Percentiles rank a stretch among this genome's conserved stretches.
Conservation (phyloP, 2,888 invertebrate genomes). For the Geotrupes spiniger region DNA sequence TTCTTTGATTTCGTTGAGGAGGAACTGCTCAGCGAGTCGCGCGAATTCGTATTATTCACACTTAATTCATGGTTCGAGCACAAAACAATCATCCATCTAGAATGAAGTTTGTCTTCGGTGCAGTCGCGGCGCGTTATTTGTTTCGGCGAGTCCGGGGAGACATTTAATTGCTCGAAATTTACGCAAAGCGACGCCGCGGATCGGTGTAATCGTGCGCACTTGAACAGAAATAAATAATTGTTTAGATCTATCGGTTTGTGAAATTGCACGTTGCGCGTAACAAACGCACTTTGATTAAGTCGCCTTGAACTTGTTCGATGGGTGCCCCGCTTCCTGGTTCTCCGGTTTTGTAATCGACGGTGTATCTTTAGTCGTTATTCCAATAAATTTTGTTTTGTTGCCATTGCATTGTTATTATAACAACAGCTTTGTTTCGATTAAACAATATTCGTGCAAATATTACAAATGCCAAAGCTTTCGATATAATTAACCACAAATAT, state of each 20-base stretch:
- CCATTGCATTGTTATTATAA: no score
- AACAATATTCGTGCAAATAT: no score
- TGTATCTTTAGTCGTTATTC: no score
- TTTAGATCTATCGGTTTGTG: constrained; percentile 40
- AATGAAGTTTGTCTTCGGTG: constrained; percentile 2
- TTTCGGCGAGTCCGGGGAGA: constrained; percentile 6
- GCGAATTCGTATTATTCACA: constrained; percentile 25
- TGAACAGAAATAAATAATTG: constrained; percentile 46
- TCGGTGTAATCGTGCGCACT: constrained; percentile 43
- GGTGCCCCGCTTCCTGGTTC: no score
- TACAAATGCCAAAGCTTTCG: no score
- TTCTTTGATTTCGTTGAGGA: constrained; percentile 32
- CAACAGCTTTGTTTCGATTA: no score
- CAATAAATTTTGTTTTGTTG: no score
- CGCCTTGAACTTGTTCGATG: no score
- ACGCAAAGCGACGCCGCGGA: constrained; percentile 40
- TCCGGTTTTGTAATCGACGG: no score
- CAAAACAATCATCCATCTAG: constrained; percentile 2
- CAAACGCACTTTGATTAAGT: no score
- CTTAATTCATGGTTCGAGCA: constrained; percentile 26
- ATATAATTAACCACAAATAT: no score
- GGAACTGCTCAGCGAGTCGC: constrained; percentile 19
- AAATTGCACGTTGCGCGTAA: constrained; percentile 12
- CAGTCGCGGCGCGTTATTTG: not conserved
- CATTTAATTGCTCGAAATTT: constrained; percentile 44